phyloP scores from a whole-genome alignment of 2,113 vertebrate species.

The Mesocricetus auratus region DNA sequence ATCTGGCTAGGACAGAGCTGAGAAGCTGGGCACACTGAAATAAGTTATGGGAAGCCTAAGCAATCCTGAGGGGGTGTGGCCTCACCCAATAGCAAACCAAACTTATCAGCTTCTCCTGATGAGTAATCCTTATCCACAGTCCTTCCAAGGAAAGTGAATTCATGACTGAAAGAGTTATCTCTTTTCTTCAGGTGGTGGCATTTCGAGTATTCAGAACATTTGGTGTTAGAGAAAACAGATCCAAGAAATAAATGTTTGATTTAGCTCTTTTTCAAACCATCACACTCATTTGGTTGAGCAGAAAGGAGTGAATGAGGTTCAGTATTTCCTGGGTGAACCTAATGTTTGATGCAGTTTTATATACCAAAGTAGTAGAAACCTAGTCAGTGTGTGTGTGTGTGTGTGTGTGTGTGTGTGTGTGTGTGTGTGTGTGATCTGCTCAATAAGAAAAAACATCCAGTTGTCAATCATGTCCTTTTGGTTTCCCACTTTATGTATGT shows the following conservation, averaged over 20 bases:
- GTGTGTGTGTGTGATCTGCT: conserved; percentile 12
- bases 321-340: not conserved
- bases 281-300: conserved; percentile 38
- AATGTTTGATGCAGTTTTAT: not conserved
- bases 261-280: conserved; percentile 52
- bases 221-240: conserved; percentile 66
- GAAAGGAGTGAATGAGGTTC: conserved; percentile 13
- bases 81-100: not conserved
- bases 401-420: not conserved
- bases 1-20: not conserved
- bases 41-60: not conserved
- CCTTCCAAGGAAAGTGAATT: conserved; percentile 35
- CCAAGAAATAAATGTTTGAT: conserved; percentile 58
- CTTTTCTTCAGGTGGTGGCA: conserved; percentile 50
- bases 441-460: conserved; percentile 23
- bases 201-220: conserved; percentile 54
- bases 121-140: conserved; percentile 15
- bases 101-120: not conserved
- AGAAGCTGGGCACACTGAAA: not conserved
- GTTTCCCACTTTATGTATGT: not conserved
- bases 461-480: conserved; percentile 47
- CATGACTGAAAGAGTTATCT: conserved; percentile 21
- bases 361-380: not conserved
- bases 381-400: not conserved
- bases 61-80: not conserved